Percentiles rank a stretch among this genome's conserved stretches.
Evolutionary conservation across 2,113 vertebrate species (phyloP).

Genomic region (Anolis carolinensis): DNA sequence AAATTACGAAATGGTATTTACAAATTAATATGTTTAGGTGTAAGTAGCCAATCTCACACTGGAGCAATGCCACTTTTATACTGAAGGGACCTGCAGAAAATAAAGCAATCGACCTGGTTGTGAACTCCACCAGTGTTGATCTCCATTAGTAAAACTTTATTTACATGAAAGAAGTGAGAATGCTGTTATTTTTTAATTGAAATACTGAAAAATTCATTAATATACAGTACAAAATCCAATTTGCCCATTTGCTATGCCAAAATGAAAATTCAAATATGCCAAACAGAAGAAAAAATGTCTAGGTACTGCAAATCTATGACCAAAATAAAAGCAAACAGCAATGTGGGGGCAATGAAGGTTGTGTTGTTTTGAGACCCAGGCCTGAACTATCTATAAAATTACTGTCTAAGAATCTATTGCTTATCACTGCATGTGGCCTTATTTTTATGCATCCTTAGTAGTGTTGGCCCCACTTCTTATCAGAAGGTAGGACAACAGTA

Average conservation of each 20-base stretch:
- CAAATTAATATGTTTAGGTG: background rate
- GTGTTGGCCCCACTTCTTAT: background rate
- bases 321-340: background rate
- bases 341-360: too few species aligned
- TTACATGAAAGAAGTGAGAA: conserved; percentile 31
- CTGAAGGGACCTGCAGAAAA: conserved; percentile 45
- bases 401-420: background rate
- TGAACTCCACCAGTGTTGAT: background rate
- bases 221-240: background rate
- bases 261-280: background rate
- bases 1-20: too few species aligned
- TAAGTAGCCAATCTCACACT: conserved; percentile 2
- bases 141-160: conserved; percentile 6
- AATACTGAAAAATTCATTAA: conserved; percentile 24
- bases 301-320: background rate
- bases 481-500: background rate
- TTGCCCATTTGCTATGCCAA: background rate
- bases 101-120: conserved; percentile 35
- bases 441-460: background rate
- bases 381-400: background rate
- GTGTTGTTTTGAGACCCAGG: too few species aligned
- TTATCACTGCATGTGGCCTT: background rate
- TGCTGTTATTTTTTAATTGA: conserved; percentile 5
- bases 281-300: background rate
- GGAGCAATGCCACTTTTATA: conserved; percentile 45